Conservation (phyloP, 2,113 vertebrate genomes). For the Chamaetylas fuelleborni region DNA sequence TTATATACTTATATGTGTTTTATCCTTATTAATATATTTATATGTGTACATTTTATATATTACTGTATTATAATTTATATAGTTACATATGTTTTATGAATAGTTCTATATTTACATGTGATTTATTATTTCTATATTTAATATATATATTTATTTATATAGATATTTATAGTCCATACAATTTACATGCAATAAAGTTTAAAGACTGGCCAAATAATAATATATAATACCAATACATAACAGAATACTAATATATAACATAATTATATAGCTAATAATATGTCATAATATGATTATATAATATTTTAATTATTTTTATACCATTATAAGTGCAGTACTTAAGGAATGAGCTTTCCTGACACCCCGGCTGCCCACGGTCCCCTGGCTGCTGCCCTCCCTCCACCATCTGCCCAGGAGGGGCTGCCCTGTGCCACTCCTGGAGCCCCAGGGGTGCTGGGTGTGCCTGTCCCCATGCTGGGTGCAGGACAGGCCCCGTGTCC, state of each 20-base stretch:
- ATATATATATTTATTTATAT: neutral
- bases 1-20: neutral
- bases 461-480: neutral
- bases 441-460: neutral
- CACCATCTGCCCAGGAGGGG: neutral
- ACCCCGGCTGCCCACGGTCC: fast-evolving
- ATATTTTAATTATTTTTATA: neutral
- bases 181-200: neutral
- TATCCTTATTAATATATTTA: neutral
- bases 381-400: fast-evolving
- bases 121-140: neutral
- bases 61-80: neutral
- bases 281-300: too few relatives aligned
- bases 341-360: neutral
- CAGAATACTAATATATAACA: neutral
- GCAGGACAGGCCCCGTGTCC: too few relatives aligned
- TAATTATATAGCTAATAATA: neutral
- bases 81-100: neutral
- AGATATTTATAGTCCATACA: too few relatives aligned
- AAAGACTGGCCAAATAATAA: neutral
- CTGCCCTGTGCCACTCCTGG: neutral
- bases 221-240: too few relatives aligned
- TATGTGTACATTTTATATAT: neutral
- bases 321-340: neutral
- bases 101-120: neutral